Base-by-base conservation (phyloP, 2,888 invertebrate species). In the Hydropsyche betteni region DNA sequence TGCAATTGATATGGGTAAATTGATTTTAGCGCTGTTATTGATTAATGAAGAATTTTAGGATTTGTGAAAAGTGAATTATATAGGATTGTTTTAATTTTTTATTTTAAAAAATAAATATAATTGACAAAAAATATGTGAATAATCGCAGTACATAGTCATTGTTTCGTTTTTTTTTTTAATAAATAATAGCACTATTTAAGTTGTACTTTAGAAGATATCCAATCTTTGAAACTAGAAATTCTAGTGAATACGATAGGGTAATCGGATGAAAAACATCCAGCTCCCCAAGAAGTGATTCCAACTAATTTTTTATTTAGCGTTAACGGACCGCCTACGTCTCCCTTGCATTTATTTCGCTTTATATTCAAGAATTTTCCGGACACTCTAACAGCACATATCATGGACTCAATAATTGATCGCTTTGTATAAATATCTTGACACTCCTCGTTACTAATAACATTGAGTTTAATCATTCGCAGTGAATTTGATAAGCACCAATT, bases 301-400 rank as follows among this genome's bases (percentile, higher is more conserved):
- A 64, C 10, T 5, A 64, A n/a, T 33, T 64, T n/a, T 1, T 33
- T 36, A 24, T 58, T 58, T 16, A 0, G 2, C 24, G 10, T 33
- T n/a, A 64, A 36, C 0, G 64, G 64, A 36, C 64, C 64, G 3
- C 64, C 64, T 8, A 64, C 34, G 64, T 64, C 64, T 64, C 64
- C 64, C 34, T 34, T 64, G 64, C 64, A 64, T 6, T 0, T 64
- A 10, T 55, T 55, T 14, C 4, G 6, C 10, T 44, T 44, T 44
- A 24, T 24, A 51, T 55, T 8, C 12, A n/a, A 3, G 10, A 34
- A 4, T 10, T n/a, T 64, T 64, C 64, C 34, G 5, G 12, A 34
- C 5, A 12, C n/a, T 36, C 64, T 24, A 1, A 4, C 2, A 10
- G 36, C 64, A n/a, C 64, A 64, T 4, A 64, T 64, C 64, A 64